These are phyloP conservation scores for Emmelina monodactyla DNA, from an alignment of 2,888 invertebrate genomes.

Conservation along the genomic window DNA sequence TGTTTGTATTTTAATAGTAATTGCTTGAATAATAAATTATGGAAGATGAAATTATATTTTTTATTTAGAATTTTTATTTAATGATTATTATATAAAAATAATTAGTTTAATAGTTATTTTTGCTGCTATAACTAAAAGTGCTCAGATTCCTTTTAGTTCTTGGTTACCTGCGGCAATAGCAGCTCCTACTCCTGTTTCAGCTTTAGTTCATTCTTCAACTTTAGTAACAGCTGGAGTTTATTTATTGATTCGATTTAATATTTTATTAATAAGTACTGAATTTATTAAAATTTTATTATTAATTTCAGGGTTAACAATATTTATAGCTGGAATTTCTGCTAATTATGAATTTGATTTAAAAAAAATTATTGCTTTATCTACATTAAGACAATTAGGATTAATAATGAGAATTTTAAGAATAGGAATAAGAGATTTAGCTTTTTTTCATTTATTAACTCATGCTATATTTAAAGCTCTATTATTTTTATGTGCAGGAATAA, in stretches of 20 bases:
- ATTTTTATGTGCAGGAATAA: constrained; percentile 74
- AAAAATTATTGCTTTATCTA: constrained; percentile 81
- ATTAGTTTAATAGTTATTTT: constrained; percentile 50
- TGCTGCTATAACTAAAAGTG: constrained; percentile 77
- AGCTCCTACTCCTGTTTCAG: constrained; percentile 79
- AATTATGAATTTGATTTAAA: constrained; percentile 76
- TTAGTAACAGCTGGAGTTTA: constrained; percentile 80
- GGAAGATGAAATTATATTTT: constrained; percentile 63
- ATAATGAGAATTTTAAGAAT: constrained; percentile 73
- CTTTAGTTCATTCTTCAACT: constrained; percentile 79
- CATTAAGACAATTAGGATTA: constrained; percentile 77
- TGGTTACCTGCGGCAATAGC: constrained; percentile 80
- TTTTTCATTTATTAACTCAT: constrained; percentile 77
- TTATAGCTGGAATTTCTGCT: constrained; percentile 67
- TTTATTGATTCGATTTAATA: constrained; percentile 75
- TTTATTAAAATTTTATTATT: constrained; percentile 60
- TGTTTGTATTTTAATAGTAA: constrained; percentile 69
- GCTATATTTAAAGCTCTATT: constrained; percentile 79
- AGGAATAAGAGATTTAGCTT: constrained; percentile 62
- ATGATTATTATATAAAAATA: constrained; percentile 43
- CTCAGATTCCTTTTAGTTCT: constrained; percentile 82
- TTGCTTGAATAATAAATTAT: constrained; percentile 65
- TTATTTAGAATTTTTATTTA: constrained; percentile 58
- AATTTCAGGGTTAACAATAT: constrained; percentile 65
- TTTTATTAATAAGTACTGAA: constrained; percentile 40